Percentiles rank a stretch among this genome's conserved stretches.
These are phyloP conservation scores for Eretmocerus hayati DNA, from an alignment of 2,888 invertebrate genomes.

Conservation along the genomic window DNA sequence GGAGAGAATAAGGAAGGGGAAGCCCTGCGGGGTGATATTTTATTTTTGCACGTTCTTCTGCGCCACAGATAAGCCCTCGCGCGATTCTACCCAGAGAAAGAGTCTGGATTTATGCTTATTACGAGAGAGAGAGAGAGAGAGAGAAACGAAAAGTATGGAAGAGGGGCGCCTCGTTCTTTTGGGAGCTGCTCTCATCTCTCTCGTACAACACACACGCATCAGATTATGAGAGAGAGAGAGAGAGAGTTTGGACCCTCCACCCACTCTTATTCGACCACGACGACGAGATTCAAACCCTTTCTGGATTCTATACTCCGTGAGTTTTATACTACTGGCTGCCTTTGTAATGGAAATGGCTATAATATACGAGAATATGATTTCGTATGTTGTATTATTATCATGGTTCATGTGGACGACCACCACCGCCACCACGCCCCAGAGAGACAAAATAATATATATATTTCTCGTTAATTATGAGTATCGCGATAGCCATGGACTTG, in stretches of 20 bases:
- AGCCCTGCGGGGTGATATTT: too few relatives aligned
- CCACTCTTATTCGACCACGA: conserved; percentile 28
- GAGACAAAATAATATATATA: conserved; percentile 20
- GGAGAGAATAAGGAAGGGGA: too few relatives aligned
- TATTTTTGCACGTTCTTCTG: conserved; percentile 46
- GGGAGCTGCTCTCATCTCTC: conserved; percentile 9
- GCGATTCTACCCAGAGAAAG: background rate
- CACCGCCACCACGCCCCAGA: conserved; percentile 22
- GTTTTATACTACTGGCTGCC: conserved; percentile 20
- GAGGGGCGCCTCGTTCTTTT: conserved; percentile 15
- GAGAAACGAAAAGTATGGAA: too few relatives aligned
- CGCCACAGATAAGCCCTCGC: conserved; percentile 42
- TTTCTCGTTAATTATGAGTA: conserved; percentile 20
- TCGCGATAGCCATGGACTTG: background rate
- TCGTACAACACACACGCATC: conserved; percentile 35
- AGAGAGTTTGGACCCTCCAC: too few relatives aligned
- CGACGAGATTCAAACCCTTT: background rate
- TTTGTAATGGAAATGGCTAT: conserved; percentile 37
- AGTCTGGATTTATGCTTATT: conserved; percentile 46
- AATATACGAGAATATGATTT: too few relatives aligned
- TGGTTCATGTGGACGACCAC: too few relatives aligned
- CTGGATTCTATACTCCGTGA: background rate
- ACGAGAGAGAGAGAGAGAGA: conserved; percentile 26
- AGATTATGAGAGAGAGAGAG: conserved; percentile 35
- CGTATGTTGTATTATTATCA: too few relatives aligned